Base-by-base conservation (phyloP, 2,113 vertebrate genomes). In the Seriola rivoliana region DNA sequence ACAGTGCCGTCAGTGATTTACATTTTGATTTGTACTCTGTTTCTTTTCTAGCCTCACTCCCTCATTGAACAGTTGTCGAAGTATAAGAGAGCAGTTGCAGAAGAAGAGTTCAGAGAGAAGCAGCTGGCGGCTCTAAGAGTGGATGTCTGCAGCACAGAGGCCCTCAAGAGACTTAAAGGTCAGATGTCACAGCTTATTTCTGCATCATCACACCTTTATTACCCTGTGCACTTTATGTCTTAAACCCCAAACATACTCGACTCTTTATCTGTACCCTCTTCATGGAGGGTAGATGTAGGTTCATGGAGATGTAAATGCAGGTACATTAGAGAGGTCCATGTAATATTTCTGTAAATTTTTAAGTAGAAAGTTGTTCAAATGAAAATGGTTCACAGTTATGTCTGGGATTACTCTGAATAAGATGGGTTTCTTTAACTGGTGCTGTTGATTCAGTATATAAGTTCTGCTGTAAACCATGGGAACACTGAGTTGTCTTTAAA, bases 131-230 rank as follows among this genome's bases (percentile, higher is more conserved):
- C 97, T 0, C 96, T 99, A 92, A 90, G 97, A 50, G 95, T 99
- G 75, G 98, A 99, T 0, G 96, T 98, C 2, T 98, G 97, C 93
- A 99, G 97, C 94, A 96, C 97, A 0, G 98, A 99, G 80, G 99
- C 98, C 0, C 96, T 99, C 2, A 99, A 99, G 73, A 97, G 97
- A 64, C 93, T 99, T 5, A 99, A 99, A 97, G 98, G 98, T 99
- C 90, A 89, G 79, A 38, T 9, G 52, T 44, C 29, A 57, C n/a
- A 19, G 21, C 23, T 69, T 29, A 63, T 75, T 77, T 81, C 59
- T 78, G n/a, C 42, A 52, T 25, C 57, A 48, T 32, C 64, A 46
- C 48, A 76, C n/a, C 36, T 59, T 6, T 42, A 29, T 65, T 71
- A 23, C 81, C 40, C 29, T 52, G 10, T 63, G 34, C 63, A 46